These are phyloP conservation scores for Coptodon rendalli DNA, from an alignment of 2,113 vertebrate genomes.

Conservation along the genomic window DNA sequence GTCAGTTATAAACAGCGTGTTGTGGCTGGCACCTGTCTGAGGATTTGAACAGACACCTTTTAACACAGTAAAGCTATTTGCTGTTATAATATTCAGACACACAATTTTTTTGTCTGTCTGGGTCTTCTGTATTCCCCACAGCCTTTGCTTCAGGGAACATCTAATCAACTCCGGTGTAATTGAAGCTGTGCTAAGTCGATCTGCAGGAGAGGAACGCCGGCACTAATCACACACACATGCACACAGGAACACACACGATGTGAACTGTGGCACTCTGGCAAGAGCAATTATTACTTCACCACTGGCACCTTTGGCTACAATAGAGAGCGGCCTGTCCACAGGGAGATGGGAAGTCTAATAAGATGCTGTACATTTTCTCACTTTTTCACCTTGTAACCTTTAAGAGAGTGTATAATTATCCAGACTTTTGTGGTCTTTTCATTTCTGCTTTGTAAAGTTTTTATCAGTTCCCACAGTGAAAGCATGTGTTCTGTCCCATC, in stretches of 20 bases:
- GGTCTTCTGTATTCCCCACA: not conserved
- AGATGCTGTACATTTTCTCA: conserved; percentile 8
- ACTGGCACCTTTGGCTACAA: not conserved
- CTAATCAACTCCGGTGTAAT: conserved; percentile 40
- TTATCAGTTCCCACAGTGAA: not conserved
- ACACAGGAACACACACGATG: not conserved
- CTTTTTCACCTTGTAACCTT: conserved; percentile 20
- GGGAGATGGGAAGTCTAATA: not conserved
- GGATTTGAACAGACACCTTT: not conserved
- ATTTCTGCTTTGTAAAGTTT: not conserved
- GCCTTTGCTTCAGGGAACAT: conserved; percentile 32
- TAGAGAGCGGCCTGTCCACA: not conserved
- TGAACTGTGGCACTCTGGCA: conserved; percentile 8
- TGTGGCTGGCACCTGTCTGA: not conserved
- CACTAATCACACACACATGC: conserved; percentile 16
- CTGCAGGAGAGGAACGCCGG: conserved; percentile 8
- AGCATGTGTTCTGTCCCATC: not conserved
- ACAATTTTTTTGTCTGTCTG: not conserved
- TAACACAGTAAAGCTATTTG: not conserved
- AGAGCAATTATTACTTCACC: conserved; percentile 42
- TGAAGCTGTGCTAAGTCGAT: conserved; percentile 45
- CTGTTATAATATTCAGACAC: not conserved
- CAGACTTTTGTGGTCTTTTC: not conserved
- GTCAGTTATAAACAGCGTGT: not conserved
- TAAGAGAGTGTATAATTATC: conserved; percentile 10